These are phyloP conservation scores for Callosobruchus maculatus DNA, from an alignment of 2,888 invertebrate species.

Conservation along the genomic window DNA sequence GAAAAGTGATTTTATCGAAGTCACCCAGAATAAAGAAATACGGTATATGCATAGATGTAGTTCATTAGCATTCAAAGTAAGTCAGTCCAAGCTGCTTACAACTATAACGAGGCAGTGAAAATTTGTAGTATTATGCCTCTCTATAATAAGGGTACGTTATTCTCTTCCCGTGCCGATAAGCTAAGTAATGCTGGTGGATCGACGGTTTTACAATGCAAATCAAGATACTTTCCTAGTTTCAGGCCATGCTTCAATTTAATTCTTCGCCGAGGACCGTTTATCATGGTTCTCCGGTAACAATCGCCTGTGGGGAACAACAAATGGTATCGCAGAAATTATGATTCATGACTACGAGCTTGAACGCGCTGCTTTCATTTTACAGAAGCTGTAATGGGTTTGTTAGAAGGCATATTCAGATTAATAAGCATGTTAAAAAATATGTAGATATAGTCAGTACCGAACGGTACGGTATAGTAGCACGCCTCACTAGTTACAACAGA, in stretches of 20 bases:
- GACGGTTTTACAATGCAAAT: not conserved
- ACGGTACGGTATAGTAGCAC: not conserved
- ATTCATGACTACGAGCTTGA: not conserved
- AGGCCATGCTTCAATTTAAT: not conserved
- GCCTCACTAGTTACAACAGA: not conserved
- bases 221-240: not conserved
- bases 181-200: not conserved
- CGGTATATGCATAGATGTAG: not conserved
- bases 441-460: not conserved
- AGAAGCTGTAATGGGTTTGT: not conserved
- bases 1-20: not conserved
- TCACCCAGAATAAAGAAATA: not conserved
- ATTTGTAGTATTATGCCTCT: not conserved
- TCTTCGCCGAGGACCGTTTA: not conserved
- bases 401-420: not conserved
- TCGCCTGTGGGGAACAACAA: not conserved
- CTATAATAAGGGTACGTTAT: not conserved
- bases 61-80: not conserved
- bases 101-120: not conserved
- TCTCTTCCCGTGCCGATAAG: not conserved
- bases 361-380: not conserved
- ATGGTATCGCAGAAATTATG: not conserved
- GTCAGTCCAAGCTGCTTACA: not conserved
- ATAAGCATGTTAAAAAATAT: too few relatives aligned
- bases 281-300: not conserved